These are phyloP conservation scores for Pyrocoelia pectoralis DNA, from an alignment of 2,888 invertebrate genomes.

Conservation along the genomic window DNA sequence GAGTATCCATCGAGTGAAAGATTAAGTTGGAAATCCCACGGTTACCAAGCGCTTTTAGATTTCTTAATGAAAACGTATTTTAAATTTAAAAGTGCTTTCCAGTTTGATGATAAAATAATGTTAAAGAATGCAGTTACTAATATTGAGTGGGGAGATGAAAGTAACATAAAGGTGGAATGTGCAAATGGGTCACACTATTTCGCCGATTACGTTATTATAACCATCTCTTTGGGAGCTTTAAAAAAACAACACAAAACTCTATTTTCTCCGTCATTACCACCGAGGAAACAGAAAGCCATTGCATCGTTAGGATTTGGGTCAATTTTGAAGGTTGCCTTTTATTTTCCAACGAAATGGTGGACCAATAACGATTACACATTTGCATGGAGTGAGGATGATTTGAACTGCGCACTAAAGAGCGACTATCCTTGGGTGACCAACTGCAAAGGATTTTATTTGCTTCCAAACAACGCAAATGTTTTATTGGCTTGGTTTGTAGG, in stretches of 20 bases:
- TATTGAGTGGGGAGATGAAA: slow-evolving; percentile 33
- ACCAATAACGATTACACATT: background rate
- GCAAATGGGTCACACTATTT: slow-evolving; percentile 61
- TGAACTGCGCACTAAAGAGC: too few species aligned
- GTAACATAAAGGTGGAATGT: slow-evolving; percentile 57
- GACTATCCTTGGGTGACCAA: too few species aligned
- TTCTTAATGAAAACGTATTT: slow-evolving; percentile 62
- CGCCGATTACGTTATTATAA: slow-evolving; percentile 71
- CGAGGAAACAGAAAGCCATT: slow-evolving; percentile 63
- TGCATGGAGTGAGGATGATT: background rate
- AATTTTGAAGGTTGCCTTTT: slow-evolving; percentile 70
- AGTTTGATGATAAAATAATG: slow-evolving; percentile 42
- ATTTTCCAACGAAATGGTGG: slow-evolving; percentile 71
- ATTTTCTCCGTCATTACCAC: slow-evolving; percentile 64
- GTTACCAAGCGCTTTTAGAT: slow-evolving; percentile 73
- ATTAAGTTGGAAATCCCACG: slow-evolving; percentile 77
- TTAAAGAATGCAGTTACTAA: slow-evolving; percentile 39
- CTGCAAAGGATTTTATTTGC: too few species aligned
- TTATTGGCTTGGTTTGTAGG: too few species aligned
- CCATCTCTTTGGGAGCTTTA: slow-evolving; percentile 72
- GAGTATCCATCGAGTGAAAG: slow-evolving; percentile 74
- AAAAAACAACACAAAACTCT: slow-evolving; percentile 63
- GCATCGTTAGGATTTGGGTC: slow-evolving; percentile 67
- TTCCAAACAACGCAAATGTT: too few species aligned
- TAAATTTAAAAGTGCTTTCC: slow-evolving; percentile 10